Evolutionary conservation across 2,797 vertebrate genomes (phyloP).

Genomic region (Silurus aristotelis): DNA sequence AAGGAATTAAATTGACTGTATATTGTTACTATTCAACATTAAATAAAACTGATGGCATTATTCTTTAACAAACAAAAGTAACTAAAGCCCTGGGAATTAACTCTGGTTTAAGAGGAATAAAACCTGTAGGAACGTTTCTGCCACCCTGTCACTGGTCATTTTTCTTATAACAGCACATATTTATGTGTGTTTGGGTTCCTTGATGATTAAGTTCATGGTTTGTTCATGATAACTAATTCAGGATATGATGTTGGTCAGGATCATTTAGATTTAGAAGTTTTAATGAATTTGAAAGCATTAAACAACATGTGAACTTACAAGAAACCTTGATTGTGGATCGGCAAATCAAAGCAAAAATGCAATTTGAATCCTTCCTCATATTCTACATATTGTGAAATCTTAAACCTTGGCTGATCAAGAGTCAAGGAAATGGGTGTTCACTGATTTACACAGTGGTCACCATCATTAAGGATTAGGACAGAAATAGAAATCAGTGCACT

Average conservation of each 20-base stretch:
- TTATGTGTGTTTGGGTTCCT: neutral
- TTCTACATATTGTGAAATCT: neutral
- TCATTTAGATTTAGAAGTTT: neutral
- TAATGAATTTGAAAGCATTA: neutral
- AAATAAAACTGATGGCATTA: neutral
- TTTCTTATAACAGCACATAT: neutral
- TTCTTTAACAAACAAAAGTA: neutral
- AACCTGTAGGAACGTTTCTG: neutral
- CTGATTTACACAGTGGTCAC: neutral
- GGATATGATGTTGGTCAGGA: neutral
- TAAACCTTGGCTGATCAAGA: neutral
- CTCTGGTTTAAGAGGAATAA: neutral
- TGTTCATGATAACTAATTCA: neutral
- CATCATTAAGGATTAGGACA: neutral
- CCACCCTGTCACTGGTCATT: neutral
- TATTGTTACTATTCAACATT: too few relatives aligned
- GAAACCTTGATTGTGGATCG: neutral
- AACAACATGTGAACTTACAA: neutral
- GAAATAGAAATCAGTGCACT: constrained; percentile 7
- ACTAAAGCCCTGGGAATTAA: neutral
- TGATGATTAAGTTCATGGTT: neutral
- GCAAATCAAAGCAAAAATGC: neutral
- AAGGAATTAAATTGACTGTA: too few relatives aligned
- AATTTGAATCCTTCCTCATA: neutral
- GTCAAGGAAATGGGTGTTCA: constrained; percentile 1